These are phyloP conservation scores for Nasonia oneida DNA, from an alignment of 2,888 invertebrate species.

Conservation along the genomic window DNA sequence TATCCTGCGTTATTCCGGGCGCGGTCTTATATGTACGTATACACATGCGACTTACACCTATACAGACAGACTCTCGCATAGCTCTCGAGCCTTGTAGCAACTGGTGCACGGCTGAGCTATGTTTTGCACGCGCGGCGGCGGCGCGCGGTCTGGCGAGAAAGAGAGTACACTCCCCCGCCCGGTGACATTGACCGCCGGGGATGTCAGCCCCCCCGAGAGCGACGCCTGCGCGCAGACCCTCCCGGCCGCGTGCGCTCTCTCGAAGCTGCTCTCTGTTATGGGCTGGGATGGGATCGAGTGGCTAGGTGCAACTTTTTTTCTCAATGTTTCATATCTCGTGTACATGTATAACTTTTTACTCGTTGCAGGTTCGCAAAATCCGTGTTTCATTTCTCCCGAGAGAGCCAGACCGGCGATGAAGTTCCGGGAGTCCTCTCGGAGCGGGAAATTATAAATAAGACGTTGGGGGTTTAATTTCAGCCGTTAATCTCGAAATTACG, in stretches of 20 bases:
- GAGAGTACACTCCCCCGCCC: neutral
- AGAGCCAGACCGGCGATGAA: too few species aligned
- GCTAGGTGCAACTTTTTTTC: neutral
- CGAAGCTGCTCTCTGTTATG: neutral
- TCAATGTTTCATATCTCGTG: too few species aligned
- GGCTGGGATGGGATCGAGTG: neutral
- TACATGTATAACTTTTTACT: too few species aligned
- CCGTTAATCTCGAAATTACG: too few species aligned
- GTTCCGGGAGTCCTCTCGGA: too few species aligned
- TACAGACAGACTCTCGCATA: too few species aligned
- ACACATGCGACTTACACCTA: too few species aligned
- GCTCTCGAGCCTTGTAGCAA: neutral
- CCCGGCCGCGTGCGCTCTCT: constrained; percentile 4
- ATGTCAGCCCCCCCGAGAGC: constrained; percentile 25
- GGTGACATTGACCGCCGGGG: constrained; percentile 59
- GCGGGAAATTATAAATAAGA: too few species aligned
- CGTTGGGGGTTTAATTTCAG: too few species aligned
- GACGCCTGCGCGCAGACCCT: constrained; percentile 46
- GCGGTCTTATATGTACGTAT: too few species aligned
- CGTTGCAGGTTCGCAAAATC: neutral
- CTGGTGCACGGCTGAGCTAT: constrained; percentile 3
- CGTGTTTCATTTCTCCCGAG: neutral
- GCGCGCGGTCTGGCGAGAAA: constrained; percentile 52
- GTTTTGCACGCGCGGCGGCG: constrained; percentile 19
- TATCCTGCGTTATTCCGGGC: too few species aligned